Evolutionary conservation across 2,797 vertebrate genomes (phyloP).

Genomic region (Poeciliopsis infans): DNA sequence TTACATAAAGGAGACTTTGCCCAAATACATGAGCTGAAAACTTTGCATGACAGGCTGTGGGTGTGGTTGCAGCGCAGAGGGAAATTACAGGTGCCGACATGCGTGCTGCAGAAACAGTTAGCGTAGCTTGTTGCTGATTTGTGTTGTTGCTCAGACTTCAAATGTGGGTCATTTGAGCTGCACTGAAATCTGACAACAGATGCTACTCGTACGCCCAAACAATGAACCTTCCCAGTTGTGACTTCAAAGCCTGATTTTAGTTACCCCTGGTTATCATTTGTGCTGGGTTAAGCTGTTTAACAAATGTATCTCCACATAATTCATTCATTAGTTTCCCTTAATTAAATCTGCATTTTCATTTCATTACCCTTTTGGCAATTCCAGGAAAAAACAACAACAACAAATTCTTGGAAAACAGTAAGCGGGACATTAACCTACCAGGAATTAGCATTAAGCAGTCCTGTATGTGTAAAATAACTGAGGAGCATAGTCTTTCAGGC

Average conservation of each 20-base stretch:
- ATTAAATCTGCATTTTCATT: neutral
- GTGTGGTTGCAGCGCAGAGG: neutral
- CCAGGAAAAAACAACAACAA: neutral
- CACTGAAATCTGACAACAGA: neutral
- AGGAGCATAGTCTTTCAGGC: constrained; percentile 2
- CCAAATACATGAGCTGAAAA: neutral
- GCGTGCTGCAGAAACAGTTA: neutral
- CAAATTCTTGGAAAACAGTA: neutral
- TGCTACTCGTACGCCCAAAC: neutral
- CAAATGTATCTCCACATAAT: neutral
- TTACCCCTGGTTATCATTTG: neutral
- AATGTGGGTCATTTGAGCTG: neutral
- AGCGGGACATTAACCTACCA: neutral
- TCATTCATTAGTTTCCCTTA: neutral
- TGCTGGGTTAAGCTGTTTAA: neutral
- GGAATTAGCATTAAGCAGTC: constrained; percentile 2
- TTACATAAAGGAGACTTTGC: neutral
- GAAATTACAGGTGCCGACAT: neutral
- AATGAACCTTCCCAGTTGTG: neutral
- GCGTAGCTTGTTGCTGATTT: neutral
- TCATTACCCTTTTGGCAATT: neutral
- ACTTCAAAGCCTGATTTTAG: neutral
- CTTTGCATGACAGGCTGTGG: neutral
- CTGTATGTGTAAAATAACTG: neutral
- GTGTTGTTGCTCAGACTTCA: neutral